phyloP scores from a whole-genome alignment of 1,140 invertebrate species.

The Samia ricini region DNA sequence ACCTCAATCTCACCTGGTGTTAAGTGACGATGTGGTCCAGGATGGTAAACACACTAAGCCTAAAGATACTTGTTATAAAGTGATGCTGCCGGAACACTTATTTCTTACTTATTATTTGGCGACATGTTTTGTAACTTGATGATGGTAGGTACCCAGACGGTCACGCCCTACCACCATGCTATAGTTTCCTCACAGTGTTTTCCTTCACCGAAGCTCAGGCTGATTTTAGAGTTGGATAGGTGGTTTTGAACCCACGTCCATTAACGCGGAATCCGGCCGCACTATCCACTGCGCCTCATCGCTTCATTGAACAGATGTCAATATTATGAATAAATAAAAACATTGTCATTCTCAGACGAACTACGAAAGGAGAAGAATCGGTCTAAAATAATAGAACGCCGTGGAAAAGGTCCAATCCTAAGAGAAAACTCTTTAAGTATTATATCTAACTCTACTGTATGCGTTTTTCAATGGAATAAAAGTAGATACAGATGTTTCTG shows the following conservation, averaged over 20 bases:
- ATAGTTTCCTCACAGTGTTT: no score
- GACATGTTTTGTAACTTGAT: not conserved
- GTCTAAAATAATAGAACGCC: conserved; percentile 34
- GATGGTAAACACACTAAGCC: no score
- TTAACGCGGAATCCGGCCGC: no score
- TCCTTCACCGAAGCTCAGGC: no score
- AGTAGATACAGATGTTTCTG: conserved; percentile 59
- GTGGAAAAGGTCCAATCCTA: conserved; percentile 43
- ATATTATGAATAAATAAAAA: conserved; percentile 9
- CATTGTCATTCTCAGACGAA: conserved; percentile 2
- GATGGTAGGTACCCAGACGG: not conserved
- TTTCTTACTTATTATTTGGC: not conserved
- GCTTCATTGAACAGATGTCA: not conserved
- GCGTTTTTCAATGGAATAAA: conserved; percentile 63
- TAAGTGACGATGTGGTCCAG: no score
- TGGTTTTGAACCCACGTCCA: no score
- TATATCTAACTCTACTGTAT: conserved; percentile 52
- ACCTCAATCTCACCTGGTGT: no score
- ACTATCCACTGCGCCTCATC: no score
- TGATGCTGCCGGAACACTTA: no score
- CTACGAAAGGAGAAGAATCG: conserved; percentile 24
- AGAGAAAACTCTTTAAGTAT: conserved; percentile 56
- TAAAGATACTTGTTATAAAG: no score
- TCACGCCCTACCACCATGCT: no score
- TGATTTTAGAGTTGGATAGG: no score